Evolutionary conservation across 2,888 invertebrate genomes (phyloP).

Genomic region (Rotaria macrura): DNA sequence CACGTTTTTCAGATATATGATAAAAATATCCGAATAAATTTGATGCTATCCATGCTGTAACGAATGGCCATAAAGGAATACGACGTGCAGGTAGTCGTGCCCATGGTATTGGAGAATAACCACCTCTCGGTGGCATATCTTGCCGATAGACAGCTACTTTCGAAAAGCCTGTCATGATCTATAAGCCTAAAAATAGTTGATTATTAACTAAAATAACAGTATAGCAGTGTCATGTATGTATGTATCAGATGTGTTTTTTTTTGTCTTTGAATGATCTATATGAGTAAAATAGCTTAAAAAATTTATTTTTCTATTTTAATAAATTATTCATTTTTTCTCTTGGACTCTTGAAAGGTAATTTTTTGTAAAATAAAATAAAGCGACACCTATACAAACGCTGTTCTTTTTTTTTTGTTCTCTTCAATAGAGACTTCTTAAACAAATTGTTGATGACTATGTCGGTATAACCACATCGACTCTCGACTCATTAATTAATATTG

Average conservation of each 20-base stretch:
- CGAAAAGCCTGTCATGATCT: background rate
- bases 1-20: background rate
- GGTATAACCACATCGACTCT: no score
- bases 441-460: no score
- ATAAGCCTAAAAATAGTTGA: background rate
- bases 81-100: conserved; percentile 37
- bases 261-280: background rate
- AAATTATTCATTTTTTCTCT: background rate
- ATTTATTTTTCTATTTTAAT: background rate
- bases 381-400: background rate
- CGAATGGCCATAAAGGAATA: background rate
- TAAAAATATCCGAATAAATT: background rate
- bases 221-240: no score
- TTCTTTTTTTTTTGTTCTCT: no score
- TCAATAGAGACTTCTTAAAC: no score
- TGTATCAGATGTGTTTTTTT: background rate
- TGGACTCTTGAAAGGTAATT: background rate
- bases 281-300: background rate
- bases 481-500: no score
- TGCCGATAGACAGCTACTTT: conserved; percentile 52
- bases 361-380: background rate
- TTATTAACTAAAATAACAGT: no score
- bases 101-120: conserved; percentile 64
- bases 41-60: background rate
- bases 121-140: conserved; percentile 84